These are phyloP conservation scores for Rhabdomys dilectus DNA, from an alignment of 2,113 vertebrate genomes.

Conservation along the genomic window DNA sequence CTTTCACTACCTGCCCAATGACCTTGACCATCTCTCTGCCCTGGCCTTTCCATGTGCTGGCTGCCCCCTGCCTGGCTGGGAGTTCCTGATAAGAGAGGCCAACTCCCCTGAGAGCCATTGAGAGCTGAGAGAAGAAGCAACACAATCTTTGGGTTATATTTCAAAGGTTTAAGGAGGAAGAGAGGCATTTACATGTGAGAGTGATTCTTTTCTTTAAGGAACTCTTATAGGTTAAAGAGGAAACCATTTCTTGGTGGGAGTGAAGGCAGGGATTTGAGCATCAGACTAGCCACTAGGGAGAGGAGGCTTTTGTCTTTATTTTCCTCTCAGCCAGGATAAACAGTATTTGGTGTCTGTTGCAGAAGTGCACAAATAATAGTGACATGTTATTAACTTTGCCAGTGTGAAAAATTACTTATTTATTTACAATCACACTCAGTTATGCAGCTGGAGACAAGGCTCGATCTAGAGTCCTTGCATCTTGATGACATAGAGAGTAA, in stretches of 20 bases:
- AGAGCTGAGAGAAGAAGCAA: constrained; percentile 81
- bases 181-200: constrained; percentile 85
- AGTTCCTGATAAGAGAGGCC: constrained; percentile 88
- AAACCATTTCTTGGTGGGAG: constrained; percentile 66
- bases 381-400: constrained; percentile 80
- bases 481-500: constrained; percentile 76
- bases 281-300: constrained; percentile 38
- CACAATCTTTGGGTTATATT: constrained; percentile 77
- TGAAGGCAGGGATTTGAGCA: constrained; percentile 71
- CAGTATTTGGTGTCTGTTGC: constrained; percentile 68
- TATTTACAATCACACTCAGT: constrained; percentile 58
- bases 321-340: constrained; percentile 70
- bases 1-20: constrained; percentile 89
- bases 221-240: constrained; percentile 75
- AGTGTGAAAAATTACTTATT: constrained; percentile 67
- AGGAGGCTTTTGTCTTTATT: constrained; percentile 21
- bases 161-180: constrained; percentile 87
- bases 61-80: constrained; percentile 88
- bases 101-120: constrained; percentile 85
- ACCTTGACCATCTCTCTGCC: constrained; percentile 85
- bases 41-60: constrained; percentile 86
- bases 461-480: constrained; percentile 34
- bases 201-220: constrained; percentile 80
- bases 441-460: constrained; percentile 67
- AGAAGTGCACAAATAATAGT: constrained; percentile 76